Evolutionary conservation across 2,888 invertebrate genomes (phyloP).

Genomic region (Leucophenga montana): DNA sequence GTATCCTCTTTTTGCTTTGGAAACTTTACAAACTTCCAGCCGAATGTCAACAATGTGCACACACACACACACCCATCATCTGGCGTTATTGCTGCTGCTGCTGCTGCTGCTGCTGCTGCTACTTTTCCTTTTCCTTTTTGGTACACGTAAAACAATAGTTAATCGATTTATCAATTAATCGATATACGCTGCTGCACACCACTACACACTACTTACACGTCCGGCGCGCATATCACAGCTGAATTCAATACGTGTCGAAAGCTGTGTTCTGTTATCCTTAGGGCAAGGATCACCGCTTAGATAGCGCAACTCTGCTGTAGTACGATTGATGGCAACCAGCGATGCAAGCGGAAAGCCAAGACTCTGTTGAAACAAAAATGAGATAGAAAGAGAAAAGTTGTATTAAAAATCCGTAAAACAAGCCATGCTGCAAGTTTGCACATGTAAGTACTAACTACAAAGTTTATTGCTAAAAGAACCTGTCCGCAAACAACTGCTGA

Average conservation of each 20-base stretch:
- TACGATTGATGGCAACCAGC: conserved; percentile 61
- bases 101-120: conserved; percentile 8
- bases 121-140: not conserved
- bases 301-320: conserved; percentile 66
- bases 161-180: conserved; percentile 23
- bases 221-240: conserved; percentile 68
- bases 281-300: conserved; percentile 66
- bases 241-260: conserved; percentile 69
- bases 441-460: no score
- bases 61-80: not conserved
- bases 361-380: conserved; percentile 58
- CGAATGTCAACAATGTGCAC: conserved; percentile 39
- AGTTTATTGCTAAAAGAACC: no score
- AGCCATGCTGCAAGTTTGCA: no score
- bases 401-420: no score
- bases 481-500: no score
- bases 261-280: conserved; percentile 54
- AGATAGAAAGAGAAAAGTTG: no score
- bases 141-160: not conserved
- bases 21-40: conserved; percentile 39
- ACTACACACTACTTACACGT: conserved; percentile 60
- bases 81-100: not conserved
- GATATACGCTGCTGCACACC: not conserved
- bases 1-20: not conserved
- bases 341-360: conserved; percentile 69